Conservation (phyloP, 1,140 invertebrate genomes). For the Caerostris extrusa region DNA sequence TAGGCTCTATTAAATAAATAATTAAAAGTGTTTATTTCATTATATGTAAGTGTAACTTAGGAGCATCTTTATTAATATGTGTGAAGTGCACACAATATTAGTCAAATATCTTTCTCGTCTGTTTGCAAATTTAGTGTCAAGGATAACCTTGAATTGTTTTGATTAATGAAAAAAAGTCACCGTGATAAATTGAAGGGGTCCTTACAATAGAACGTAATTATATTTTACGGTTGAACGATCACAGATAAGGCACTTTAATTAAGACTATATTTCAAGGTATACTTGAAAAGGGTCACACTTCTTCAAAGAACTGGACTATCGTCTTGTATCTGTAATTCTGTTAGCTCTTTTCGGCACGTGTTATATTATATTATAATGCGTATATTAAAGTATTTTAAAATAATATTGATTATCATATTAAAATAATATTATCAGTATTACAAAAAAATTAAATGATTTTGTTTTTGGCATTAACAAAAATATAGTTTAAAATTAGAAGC, state of each 20-base stretch:
- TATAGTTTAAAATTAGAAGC: too few species aligned
- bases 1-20: too few species aligned
- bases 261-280: neutral
- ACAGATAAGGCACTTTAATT: constrained; percentile 6
- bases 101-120: neutral
- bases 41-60: neutral
- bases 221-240: constrained; percentile 1
- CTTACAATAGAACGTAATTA: neutral
- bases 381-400: too few species aligned
- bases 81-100: neutral
- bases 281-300: neutral
- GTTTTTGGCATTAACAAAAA: too few species aligned
- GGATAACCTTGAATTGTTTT: constrained; percentile 12
- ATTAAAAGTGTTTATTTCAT: too few species aligned
- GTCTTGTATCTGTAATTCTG: too few species aligned
- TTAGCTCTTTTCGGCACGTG: too few species aligned
- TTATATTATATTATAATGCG: too few species aligned
- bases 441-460: too few species aligned
- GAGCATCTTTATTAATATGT: neutral
- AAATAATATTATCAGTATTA: too few species aligned
- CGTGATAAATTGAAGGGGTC: neutral
- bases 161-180: neutral
- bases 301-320: neutral
- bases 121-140: neutral
- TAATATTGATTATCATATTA: too few species aligned